Evolutionary conservation across 2,888 invertebrate genomes (phyloP), one percentile per base, ranked within the genome.

Genomic region (Notodonta dromedarius): DNA sequence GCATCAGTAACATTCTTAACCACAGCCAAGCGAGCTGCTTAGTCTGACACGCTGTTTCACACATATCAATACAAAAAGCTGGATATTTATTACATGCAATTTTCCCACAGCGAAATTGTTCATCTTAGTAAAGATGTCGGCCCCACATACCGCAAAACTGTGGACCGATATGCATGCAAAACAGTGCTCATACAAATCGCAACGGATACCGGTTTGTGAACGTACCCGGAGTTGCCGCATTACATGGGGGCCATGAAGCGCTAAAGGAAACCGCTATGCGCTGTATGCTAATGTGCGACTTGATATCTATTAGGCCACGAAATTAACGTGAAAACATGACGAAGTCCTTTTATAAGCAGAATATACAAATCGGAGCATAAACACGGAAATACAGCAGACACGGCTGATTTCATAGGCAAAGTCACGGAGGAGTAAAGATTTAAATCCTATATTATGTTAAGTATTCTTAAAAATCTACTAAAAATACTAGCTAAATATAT

Each of bases 141-240:
- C 60, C 65, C 54, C 60, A 65, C 59, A 56, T 57, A 65, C 61
- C 64, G 63, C 62, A 63, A 68, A 70, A 66, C 71, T 70, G 70
- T 70, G 60, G 56, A 67, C 67, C 74, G 77, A 74, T 79, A 77
- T 71, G 75, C 79, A 80, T 82, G 82, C 75, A 82, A 83, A 81
- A 73, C 61, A 78, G 76, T 76, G 72, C 74, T 65, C 73, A 76
- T 79, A 77, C 74, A 66, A 77, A 77, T 77, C 71, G 69, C 68
- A 13, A 62, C 73, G 66, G 70, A 77, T 78, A 80, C 84, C 80
- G 83, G 80, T 82, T 82, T 76, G 78, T 72, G 84, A 82, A 80
- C 77, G 77, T 84, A 82, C 80, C 79, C 80, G 65, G 66, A 67
- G 80, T 84, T 85, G 88, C 89, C 69, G 72, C 75, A 75, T 69